Evolutionary conservation across 2,888 invertebrate species (phyloP).

Genomic region (Sarcophaga carnaria): DNA sequence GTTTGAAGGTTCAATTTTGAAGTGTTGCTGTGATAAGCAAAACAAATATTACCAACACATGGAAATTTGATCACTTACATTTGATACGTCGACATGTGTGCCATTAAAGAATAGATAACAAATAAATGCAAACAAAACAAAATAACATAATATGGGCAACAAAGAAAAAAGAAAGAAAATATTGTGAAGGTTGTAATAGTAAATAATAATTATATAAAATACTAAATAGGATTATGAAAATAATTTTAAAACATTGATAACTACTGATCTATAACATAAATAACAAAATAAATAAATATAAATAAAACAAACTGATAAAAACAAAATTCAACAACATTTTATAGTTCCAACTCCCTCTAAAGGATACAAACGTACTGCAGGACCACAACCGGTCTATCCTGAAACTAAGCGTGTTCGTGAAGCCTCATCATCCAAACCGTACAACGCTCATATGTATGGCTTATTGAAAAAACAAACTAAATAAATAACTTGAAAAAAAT

Average conservation of each 20-base stretch:
- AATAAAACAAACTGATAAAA: constrained; percentile 27
- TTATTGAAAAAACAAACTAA: constrained; percentile 75
- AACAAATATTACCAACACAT: no score
- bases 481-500: constrained; percentile 69
- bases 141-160: background rate
- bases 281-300: constrained; percentile 8
- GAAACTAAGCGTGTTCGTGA: constrained; percentile 79
- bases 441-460: constrained; percentile 74
- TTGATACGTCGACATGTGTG: no score
- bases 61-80: no score
- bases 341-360: constrained; percentile 77
- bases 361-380: constrained; percentile 75
- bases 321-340: constrained; percentile 73
- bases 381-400: constrained; percentile 71
- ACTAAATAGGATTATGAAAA: background rate
- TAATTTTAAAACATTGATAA: background rate
- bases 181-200: background rate
- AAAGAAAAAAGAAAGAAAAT: no score
- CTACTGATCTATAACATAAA: background rate
- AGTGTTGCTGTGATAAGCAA: no score
- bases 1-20: no score
- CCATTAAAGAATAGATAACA: no score
- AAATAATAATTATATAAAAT: background rate
- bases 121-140: background rate
- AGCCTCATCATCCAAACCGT: constrained; percentile 75